Percentiles rank a stretch among this genome's conserved stretches.
Evolutionary conservation across 2,113 vertebrate genomes (phyloP).

Genomic region (pig (Sus scrofa)): T2T-Sscrofa CM000830.6:76643001-76643500

Average conservation of each 20-base stretch:
- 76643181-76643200: neutral
- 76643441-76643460: neutral
- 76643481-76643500: neutral
- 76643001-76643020: neutral
- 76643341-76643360: neutral
- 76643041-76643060: neutral
- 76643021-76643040: neutral
- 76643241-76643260: neutral
- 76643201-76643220: neutral
- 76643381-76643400: neutral
- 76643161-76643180: neutral
- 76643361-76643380: neutral
- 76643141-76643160: neutral
- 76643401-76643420: neutral
- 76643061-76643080: neutral
- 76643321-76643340: neutral
- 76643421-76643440: neutral
- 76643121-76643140: neutral
- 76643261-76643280: neutral
- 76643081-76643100: neutral
- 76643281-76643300: neutral
- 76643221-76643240: neutral
- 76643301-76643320: neutral
- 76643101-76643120: neutral
- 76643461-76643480: neutral